phyloP scores from a whole-genome alignment of 1,140 invertebrate genomes.

The Cryptotermes secundus region DNA sequence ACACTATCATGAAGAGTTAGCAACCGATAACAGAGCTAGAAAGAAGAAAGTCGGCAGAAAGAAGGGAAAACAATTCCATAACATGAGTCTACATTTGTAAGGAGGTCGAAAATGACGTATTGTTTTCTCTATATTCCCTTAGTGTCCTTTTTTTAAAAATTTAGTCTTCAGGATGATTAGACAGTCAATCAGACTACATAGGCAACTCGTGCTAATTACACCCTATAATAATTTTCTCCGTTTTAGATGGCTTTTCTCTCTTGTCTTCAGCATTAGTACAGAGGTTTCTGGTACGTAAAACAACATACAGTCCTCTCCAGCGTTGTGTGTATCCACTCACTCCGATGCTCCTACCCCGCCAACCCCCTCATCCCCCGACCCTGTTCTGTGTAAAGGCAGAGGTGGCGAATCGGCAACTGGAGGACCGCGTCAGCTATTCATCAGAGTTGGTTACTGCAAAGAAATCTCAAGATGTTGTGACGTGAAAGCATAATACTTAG shows the following conservation, averaged over 20 bases:
- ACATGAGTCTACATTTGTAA: too few relatives aligned
- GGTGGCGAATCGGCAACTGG: neutral
- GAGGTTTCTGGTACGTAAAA: conserved; percentile 6
- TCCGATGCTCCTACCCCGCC: neutral
- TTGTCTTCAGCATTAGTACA: neutral
- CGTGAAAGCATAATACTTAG: too few relatives aligned
- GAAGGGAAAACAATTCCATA: too few relatives aligned
- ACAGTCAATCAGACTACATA: neutral
- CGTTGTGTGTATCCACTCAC: neutral
- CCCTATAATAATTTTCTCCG: neutral
- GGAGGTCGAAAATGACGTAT: too few relatives aligned
- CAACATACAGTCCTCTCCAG: neutral
- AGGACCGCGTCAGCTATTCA: neutral
- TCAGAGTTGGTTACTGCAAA: too few relatives aligned
- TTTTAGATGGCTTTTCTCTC: neutral
- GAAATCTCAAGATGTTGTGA: too few relatives aligned
- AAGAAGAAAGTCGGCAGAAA: too few relatives aligned
- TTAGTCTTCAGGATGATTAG: neutral
- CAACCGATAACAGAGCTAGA: too few relatives aligned
- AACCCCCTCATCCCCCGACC: neutral
- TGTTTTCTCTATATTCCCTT: too few relatives aligned
- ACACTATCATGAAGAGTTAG: too few relatives aligned
- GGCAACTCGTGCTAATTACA: neutral
- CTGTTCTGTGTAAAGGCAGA: neutral
- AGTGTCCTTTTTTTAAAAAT: too few relatives aligned